These are phyloP conservation scores for Drosophila saltans DNA, from an alignment of 1,140 invertebrate species.

Conservation along the genomic window DNA sequence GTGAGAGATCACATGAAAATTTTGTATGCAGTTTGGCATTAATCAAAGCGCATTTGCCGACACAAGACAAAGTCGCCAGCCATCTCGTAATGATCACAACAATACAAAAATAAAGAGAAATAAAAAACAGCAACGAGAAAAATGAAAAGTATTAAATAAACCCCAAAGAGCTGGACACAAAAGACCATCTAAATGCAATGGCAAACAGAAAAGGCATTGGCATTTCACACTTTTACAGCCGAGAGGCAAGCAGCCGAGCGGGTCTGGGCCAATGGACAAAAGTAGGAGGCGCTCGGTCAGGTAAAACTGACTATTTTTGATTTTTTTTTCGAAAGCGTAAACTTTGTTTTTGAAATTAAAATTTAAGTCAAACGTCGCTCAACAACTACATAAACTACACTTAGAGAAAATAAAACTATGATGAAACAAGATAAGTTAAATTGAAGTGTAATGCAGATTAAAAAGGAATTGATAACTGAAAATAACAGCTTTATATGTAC, in stretches of 20 bases:
- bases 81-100: slow-evolving; percentile 61
- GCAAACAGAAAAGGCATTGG: slow-evolving; percentile 71
- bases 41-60: slow-evolving; percentile 75
- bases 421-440: not conserved
- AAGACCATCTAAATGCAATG: slow-evolving; percentile 66
- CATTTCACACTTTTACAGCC: slow-evolving; percentile 81
- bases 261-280: slow-evolving; percentile 19
- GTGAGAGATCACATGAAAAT: slow-evolving; percentile 68
- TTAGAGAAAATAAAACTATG: not conserved
- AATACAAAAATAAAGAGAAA: slow-evolving; percentile 25
- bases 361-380: slow-evolving; percentile 39
- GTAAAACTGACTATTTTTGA: slow-evolving; percentile 65
- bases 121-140: slow-evolving; percentile 11
- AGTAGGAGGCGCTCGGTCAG: slow-evolving; percentile 9
- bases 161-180: slow-evolving; percentile 37
- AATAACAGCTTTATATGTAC: too few species aligned
- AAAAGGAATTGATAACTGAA: too few species aligned
- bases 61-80: slow-evolving; percentile 42
- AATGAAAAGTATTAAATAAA: slow-evolving; percentile 58
- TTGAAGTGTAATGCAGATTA: not conserved
- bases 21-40: slow-evolving; percentile 69
- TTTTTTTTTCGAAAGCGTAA: slow-evolving; percentile 71
- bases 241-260: slow-evolving; percentile 46
- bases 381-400: not conserved
- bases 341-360: slow-evolving; percentile 72